Evolutionary conservation across 2,113 vertebrate species (phyloP).

Genomic region (Megaleporinus macrocephalus): DNA sequence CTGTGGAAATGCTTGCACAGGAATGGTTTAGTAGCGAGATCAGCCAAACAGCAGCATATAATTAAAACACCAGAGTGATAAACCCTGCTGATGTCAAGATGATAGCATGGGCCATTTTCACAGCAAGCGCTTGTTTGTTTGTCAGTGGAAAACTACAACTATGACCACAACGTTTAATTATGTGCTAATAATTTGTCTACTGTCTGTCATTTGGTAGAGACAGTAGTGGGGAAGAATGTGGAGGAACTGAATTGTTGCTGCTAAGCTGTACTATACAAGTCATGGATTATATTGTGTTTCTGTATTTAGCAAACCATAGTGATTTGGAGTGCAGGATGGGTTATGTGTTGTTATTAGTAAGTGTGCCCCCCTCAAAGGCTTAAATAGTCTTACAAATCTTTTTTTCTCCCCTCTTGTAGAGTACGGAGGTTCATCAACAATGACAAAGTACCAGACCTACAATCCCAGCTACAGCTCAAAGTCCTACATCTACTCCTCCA

Average conservation of each 20-base stretch:
- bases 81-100: background rate
- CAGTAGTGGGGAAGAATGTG: too few relatives aligned
- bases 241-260: too few relatives aligned
- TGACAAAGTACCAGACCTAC: constrained; percentile 70
- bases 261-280: too few relatives aligned
- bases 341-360: background rate
- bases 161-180: background rate
- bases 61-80: background rate
- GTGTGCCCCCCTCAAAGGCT: background rate
- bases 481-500: constrained; percentile 63
- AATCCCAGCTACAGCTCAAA: constrained; percentile 74
- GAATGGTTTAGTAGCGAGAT: background rate
- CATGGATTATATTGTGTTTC: too few relatives aligned
- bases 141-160: background rate
- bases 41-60: background rate
- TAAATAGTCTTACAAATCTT: background rate
- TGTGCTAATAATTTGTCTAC: background rate
- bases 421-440: constrained; percentile 66
- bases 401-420: constrained; percentile 64
- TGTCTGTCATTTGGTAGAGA: too few relatives aligned
- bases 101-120: background rate
- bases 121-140: background rate
- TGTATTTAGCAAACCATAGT: too few relatives aligned
- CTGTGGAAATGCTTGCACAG: background rate
- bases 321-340: too few relatives aligned